Percentiles rank a stretch among this genome's conserved stretches.
Conservation (phyloP, 2,113 vertebrate species). For the Mirza zaza region DNA sequence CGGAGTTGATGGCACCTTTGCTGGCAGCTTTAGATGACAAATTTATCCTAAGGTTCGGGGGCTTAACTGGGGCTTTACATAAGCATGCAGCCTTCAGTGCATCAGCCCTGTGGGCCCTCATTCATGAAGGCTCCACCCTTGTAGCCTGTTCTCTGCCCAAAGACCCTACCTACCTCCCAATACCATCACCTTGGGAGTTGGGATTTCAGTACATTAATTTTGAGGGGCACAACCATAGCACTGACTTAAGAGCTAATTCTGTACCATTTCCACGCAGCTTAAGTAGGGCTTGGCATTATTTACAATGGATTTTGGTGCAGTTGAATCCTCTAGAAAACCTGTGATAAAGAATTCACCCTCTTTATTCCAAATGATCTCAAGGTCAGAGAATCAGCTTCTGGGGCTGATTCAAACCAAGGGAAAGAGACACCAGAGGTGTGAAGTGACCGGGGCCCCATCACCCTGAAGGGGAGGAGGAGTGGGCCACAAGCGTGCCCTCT, state of each 20-base stretch:
- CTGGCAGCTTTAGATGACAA: background rate
- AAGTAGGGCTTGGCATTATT: background rate
- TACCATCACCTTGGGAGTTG: too few relatives aligned
- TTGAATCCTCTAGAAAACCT: background rate
- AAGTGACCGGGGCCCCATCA: rapidly evolving
- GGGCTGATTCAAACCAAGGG: too few relatives aligned
- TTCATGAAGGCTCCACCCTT: background rate
- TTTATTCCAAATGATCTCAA: background rate
- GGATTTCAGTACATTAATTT: background rate
- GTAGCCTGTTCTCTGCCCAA: background rate
- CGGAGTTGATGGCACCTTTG: background rate
- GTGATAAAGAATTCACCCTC: background rate
- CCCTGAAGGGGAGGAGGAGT: background rate
- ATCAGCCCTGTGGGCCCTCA: background rate
- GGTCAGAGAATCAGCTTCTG: background rate
- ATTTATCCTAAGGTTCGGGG: background rate
- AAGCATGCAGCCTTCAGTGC: background rate
- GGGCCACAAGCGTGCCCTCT: background rate
- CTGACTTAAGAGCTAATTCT: background rate
- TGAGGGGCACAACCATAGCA: background rate
- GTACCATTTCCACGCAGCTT: background rate
- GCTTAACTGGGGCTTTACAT: background rate
- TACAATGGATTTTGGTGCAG: too few relatives aligned
- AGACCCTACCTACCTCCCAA: background rate
- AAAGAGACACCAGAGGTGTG: background rate